Conservation (phyloP, 2,797 vertebrate genomes). For the Trachops cirrhosus region DNA sequence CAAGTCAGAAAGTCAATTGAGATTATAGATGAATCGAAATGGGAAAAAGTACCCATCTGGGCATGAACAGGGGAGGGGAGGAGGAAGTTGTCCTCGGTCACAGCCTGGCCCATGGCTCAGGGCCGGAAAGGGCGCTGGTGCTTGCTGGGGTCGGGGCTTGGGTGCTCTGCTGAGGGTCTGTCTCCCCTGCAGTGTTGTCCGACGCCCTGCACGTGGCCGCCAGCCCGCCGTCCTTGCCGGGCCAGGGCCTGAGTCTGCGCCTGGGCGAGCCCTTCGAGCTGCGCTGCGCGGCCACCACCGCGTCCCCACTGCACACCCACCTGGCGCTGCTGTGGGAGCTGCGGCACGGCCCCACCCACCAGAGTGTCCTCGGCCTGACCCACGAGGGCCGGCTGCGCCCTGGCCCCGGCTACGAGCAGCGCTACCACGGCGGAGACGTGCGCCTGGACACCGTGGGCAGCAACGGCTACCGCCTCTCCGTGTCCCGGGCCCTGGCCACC, state of each 20-base stretch:
- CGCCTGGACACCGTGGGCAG: slow-evolving; percentile 86
- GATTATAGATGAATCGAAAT: neutral
- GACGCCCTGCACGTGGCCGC: slow-evolving; percentile 88
- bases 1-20: neutral
- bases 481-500: slow-evolving; percentile 79
- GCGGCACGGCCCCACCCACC: slow-evolving; percentile 27
- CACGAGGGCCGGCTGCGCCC: slow-evolving; percentile 87
- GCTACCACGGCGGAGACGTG: slow-evolving; percentile 87
- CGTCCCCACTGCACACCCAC: slow-evolving; percentile 88
- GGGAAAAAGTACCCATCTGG: neutral
- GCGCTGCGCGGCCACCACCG: slow-evolving; percentile 85
- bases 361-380: slow-evolving; percentile 88
- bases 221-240: neutral
- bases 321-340: slow-evolving; percentile 91
- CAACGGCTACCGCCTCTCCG: slow-evolving; percentile 86
- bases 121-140: neutral
- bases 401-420: slow-evolving; percentile 81
- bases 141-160: neutral
- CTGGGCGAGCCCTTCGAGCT: slow-evolving; percentile 91
- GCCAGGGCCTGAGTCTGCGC: slow-evolving; percentile 54
- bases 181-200: slow-evolving; percentile 85
- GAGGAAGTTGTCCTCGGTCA: neutral
- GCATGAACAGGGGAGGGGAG: neutral
- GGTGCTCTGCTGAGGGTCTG: neutral
- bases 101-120: rapidly evolving